Evolutionary conservation across 2,888 invertebrate genomes (phyloP), one percentile per base, ranked within the genome.

Genomic region (Synergus itoensis): DNA sequence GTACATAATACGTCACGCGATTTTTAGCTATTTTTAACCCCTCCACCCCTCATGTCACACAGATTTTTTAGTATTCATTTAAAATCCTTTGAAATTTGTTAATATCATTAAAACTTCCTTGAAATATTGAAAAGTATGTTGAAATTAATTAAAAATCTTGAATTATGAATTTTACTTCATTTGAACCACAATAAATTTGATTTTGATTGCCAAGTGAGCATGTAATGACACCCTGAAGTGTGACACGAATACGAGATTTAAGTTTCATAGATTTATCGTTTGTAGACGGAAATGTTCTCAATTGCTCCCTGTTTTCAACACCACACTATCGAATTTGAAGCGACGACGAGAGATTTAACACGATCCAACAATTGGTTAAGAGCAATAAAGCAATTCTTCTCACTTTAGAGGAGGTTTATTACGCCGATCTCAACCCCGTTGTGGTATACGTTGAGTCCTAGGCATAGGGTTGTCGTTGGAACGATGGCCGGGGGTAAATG

Each of bases 331-430:
- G 73, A 57, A 53, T 73, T 73, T 73, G 36, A 40, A 73, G 36
- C 36, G 48, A 36, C 53, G 73, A 36, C 40, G 73, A 73, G 73
- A 81, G 82, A 84, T 83, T 83, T 85, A 82, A 84, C 84, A 86
- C 85, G 84, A 86, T 83, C 83, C 84, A 82, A 85, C 86, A 88
- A 88, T 88, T 86, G 87, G 86, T 86, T 84, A 84, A 87, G 84
- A 85, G 85, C 85, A 85, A 87, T 88, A 86, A 86, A 87, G 86
- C 85, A 84, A 86, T 87, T 88, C 85, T 86, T 82, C 84, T 85
- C 86, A 86, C 84, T 86, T 86, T 85, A 82, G 85, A 86, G 87
- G 84, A 87, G 87, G 86, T 87, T 87, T 87, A 87, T 86, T 87
- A 87, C 85, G 84, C 81, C 63, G 84, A 81, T 85, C 85, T 86